These are phyloP conservation scores for Philhelius pedissequus DNA, from an alignment of 2,888 invertebrate genomes.

Conservation along the genomic window DNA sequence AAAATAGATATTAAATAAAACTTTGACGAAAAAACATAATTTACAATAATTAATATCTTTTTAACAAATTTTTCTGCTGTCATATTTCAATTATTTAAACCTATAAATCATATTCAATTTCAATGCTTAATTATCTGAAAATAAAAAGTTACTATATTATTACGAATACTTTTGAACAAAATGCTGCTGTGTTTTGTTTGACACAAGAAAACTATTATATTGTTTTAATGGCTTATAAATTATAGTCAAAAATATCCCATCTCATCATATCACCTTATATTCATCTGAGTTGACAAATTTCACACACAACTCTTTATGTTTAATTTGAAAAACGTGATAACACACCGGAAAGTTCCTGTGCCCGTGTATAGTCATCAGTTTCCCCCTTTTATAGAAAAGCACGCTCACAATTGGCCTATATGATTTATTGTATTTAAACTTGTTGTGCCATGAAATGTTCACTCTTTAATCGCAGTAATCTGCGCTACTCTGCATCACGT, in stretches of 20 bases:
- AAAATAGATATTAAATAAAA: no score
- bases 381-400: background rate
- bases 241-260: background rate
- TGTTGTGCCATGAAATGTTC: slow-evolving; percentile 9
- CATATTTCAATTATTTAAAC: no score
- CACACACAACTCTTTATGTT: slow-evolving; percentile 43
- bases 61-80: no score
- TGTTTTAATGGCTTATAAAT: background rate
- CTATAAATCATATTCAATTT: no score
- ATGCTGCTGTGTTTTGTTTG: no score
- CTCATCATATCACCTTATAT: background rate
- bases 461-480: slow-evolving; percentile 6
- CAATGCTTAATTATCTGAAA: no score
- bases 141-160: no score
- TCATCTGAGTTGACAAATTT: slow-evolving; percentile 34
- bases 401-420: slow-evolving; percentile 22
- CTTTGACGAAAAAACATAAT: no score
- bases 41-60: no score
- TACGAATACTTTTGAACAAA: no score
- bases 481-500: slow-evolving; percentile 11
- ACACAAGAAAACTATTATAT: background rate
- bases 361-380: background rate
- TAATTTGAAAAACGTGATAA: slow-evolving; percentile 17
- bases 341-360: slow-evolving; percentile 37
- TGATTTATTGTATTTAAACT: slow-evolving; percentile 45